These are phyloP conservation scores for Helostoma temminkii DNA, from an alignment of 2,797 vertebrate species.

Conservation along the genomic window DNA sequence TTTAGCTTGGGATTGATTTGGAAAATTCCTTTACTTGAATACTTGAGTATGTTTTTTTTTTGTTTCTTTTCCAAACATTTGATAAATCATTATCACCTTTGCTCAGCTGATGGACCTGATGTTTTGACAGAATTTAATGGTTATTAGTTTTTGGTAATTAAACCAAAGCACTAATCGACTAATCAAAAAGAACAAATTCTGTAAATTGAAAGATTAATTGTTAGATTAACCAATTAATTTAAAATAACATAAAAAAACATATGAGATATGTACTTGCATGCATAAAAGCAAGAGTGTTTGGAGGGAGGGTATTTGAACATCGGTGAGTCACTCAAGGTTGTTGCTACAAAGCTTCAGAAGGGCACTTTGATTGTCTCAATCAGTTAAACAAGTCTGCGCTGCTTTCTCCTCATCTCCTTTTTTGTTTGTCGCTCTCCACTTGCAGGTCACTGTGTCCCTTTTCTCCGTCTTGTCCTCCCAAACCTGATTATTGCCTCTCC, in stretches of 20 bases:
- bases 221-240: too few relatives aligned
- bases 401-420: slow-evolving; percentile 28
- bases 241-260: too few relatives aligned
- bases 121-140: too few relatives aligned
- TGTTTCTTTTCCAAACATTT: too few relatives aligned
- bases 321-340: slow-evolving; percentile 65
- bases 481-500: slow-evolving; percentile 79
- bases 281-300: too few relatives aligned
- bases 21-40: slow-evolving; percentile 2
- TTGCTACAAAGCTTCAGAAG: slow-evolving; percentile 30
- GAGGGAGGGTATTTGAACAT: slow-evolving; percentile 40
- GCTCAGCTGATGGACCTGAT: too few relatives aligned
- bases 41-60: slow-evolving; percentile 4
- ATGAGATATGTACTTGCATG: too few relatives aligned
- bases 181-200: too few relatives aligned
- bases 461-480: slow-evolving; percentile 70
- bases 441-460: slow-evolving; percentile 64
- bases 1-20: neutral
- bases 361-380: slow-evolving; percentile 42
- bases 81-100: slow-evolving; percentile 2
- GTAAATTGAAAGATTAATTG: too few relatives aligned
- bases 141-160: too few relatives aligned
- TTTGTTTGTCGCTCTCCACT: slow-evolving; percentile 36
- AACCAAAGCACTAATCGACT: too few relatives aligned
- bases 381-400: slow-evolving; percentile 53